phyloP scores from a whole-genome alignment of 2,888 invertebrate species.

The Sphaeridia pumilis region DNA sequence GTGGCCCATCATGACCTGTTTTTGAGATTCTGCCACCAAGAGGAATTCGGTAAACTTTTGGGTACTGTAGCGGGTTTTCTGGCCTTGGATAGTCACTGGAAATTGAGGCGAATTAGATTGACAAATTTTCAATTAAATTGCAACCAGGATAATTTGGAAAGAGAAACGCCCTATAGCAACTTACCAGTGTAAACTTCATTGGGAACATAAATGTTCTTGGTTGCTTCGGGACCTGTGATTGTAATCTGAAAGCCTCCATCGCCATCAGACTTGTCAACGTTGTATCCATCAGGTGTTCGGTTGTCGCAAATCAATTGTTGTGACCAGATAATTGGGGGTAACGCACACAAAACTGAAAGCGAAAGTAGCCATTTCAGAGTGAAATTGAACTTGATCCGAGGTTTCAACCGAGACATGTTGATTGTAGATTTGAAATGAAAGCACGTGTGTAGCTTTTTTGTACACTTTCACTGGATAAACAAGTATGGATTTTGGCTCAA shows the following conservation, averaged over 20 bases:
- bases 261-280: constrained; percentile 24
- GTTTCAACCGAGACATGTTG: too few relatives aligned
- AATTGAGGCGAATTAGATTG: not conserved
- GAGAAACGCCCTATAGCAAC: too few relatives aligned
- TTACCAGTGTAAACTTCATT: constrained; percentile 36
- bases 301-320: constrained; percentile 34
- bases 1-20: constrained; percentile 36
- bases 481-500: too few relatives aligned
- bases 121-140: too few relatives aligned
- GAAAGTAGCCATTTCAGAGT: too few relatives aligned
- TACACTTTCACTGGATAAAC: too few relatives aligned
- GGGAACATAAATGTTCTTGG: constrained; percentile 23
- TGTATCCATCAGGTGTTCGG: constrained; percentile 31
- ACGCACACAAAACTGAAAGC: too few relatives aligned
- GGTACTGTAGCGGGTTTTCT: constrained; percentile 37
- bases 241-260: constrained; percentile 31
- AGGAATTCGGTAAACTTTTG: constrained; percentile 61
- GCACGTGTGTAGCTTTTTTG: too few relatives aligned
- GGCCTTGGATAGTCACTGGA: constrained; percentile 40
- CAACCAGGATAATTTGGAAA: too few relatives aligned
- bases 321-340: too few relatives aligned
- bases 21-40: constrained; percentile 55
- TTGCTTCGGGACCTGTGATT: constrained; percentile 22
- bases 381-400: too few relatives aligned
- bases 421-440: too few relatives aligned